phyloP scores from a whole-genome alignment of 2,113 vertebrate species.

The Orthonyx spaldingii region DNA sequence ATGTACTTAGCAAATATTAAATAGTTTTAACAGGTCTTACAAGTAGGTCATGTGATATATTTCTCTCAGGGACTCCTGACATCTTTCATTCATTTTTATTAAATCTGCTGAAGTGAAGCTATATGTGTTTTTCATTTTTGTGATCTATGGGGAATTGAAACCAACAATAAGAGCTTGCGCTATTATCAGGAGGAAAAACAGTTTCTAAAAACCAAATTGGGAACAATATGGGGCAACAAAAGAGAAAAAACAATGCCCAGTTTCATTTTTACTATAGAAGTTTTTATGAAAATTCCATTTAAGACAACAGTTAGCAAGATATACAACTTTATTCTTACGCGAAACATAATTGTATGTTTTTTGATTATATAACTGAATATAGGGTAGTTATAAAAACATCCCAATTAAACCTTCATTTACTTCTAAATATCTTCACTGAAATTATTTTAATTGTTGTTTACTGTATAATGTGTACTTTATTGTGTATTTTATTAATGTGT shows the following conservation, averaged over 20 bases:
- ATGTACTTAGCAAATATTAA: conserved; percentile 4
- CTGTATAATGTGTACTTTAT: neutral
- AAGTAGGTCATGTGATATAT: conserved; percentile 97
- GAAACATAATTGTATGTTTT: neutral
- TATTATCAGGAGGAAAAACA: neutral
- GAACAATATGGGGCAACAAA: neutral
- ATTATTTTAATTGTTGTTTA: neutral
- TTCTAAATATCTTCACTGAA: neutral
- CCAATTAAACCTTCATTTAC: neutral
- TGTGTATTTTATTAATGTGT: neutral
- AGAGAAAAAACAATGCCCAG: neutral
- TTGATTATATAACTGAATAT: neutral
- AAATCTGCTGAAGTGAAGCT: conserved; percentile 90
- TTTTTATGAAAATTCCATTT: neutral
- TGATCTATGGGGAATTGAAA: conserved; percentile 75
- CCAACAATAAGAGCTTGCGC: neutral
- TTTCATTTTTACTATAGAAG: neutral
- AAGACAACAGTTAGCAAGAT: neutral
- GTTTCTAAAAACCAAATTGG: neutral
- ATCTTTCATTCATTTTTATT: conserved; percentile 97
- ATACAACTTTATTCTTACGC: neutral
- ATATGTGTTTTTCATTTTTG: conserved; percentile 87
- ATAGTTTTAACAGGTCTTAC: conserved; percentile 75
- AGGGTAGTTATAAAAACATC: neutral
- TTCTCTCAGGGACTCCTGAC: conserved; percentile 91